A percentile compares a stretch with the other conserved stretches of the same genome.
Conservation (phyloP, 2,113 vertebrate genomes). For the Limnothrissa miodon region DNA sequence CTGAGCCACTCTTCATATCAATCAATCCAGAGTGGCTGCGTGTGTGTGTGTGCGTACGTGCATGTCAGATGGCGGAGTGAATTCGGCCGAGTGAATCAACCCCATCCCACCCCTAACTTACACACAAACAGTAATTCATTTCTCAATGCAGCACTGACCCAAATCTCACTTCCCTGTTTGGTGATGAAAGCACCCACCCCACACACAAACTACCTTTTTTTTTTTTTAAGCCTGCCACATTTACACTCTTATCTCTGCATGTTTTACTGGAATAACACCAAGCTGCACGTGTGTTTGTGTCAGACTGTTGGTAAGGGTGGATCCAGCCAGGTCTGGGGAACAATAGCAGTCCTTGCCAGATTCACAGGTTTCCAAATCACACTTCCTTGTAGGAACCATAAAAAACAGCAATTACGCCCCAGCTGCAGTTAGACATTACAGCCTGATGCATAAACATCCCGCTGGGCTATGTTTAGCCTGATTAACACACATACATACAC, state of each 20-base stretch:
- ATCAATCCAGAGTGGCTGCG: not conserved
- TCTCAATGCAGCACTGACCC: not conserved
- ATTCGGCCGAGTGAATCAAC: not conserved
- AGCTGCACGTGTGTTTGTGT: slow-evolving; percentile 12
- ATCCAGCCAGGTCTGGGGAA: slow-evolving; percentile 43
- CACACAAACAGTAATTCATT: not conserved
- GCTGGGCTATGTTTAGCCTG: not conserved
- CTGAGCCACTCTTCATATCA: not conserved
- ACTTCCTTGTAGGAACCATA: slow-evolving; percentile 45
- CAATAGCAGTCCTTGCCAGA: slow-evolving; percentile 34
- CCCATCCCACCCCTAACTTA: not conserved
- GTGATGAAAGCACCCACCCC: slow-evolving; percentile 21
- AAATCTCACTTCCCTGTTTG: slow-evolving; percentile 17
- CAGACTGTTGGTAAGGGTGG: slow-evolving; percentile 27
- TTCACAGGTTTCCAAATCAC: slow-evolving; percentile 42
- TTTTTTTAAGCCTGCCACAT: not conserved
- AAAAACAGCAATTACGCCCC: slow-evolving; percentile 48
- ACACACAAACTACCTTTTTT: not conserved
- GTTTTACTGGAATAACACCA: slow-evolving; percentile 22
- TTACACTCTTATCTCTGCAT: slow-evolving; percentile 12
- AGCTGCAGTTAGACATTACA: slow-evolving; percentile 52
- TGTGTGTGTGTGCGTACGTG: too few relatives aligned
- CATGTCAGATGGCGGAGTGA: too few relatives aligned
- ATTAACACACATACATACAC: not conserved
- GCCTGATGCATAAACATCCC: slow-evolving; percentile 29